A percentile compares a stretch with the other conserved stretches of the same genome.
phyloP scores from a whole-genome alignment of 1,140 invertebrate species.

The Monomorium pharaonis region DNA sequence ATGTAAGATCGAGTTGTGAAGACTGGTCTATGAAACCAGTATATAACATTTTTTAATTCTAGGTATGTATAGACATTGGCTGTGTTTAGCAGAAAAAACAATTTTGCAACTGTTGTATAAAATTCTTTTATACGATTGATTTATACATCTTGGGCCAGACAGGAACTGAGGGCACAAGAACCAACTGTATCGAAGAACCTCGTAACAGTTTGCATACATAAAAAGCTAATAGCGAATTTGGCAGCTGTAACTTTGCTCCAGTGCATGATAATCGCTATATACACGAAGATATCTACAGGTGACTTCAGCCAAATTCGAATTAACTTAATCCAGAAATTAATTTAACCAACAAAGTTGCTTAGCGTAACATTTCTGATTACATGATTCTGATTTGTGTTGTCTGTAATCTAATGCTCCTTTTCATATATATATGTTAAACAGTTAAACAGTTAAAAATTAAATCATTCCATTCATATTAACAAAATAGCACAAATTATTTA shows the following conservation, averaged over 20 bases:
- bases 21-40: background rate
- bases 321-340: background rate
- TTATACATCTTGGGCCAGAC: no score
- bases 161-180: no score
- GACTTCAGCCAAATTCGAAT: background rate
- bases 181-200: no score
- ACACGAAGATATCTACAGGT: background rate
- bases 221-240: background rate
- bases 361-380: background rate
- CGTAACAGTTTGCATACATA: no score
- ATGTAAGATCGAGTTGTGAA: background rate
- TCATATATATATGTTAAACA: background rate
- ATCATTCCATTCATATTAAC: background rate
- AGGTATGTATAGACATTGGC: no score
- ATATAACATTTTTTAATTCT: no score
- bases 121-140: no score
- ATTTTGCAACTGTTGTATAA: no score
- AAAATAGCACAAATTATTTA: background rate
- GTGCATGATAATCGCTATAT: background rate
- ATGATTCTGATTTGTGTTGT: background rate
- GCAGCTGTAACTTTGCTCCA: background rate
- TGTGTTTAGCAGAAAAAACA: no score
- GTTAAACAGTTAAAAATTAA: no score
- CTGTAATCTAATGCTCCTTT: background rate
- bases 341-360: background rate